phyloP scores from a whole-genome alignment of 2,113 vertebrate genomes.

The Rhinoderma darwinii region DNA sequence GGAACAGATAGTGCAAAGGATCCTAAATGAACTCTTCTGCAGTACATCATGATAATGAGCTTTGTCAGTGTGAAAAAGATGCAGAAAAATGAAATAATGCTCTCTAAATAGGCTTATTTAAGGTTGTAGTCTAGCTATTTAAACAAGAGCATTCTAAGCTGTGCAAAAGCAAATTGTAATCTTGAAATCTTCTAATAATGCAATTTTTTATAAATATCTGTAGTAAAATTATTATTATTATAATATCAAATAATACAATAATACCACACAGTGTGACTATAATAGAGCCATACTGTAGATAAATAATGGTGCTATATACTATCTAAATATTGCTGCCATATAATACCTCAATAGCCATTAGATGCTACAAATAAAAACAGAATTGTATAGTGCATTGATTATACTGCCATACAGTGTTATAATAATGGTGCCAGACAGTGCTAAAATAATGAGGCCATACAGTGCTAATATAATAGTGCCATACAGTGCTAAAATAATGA shows the following conservation, averaged over 20 bases:
- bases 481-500: too few species aligned
- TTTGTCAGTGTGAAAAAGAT: conserved; percentile 70
- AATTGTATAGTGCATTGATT: too few species aligned
- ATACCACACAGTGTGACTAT: too few species aligned
- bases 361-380: too few species aligned
- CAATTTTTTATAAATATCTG: background rate
- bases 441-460: too few species aligned
- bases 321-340: too few species aligned
- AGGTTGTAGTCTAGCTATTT: conserved; percentile 22
- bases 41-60: conserved; percentile 69
- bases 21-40: conserved; percentile 62
- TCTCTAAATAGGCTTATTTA: conserved; percentile 19
- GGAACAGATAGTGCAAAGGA: conserved; percentile 61
- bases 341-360: too few species aligned
- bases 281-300: too few species aligned
- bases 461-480: too few species aligned
- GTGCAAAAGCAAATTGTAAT: background rate
- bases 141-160: conserved; percentile 1
- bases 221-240: background rate
- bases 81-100: conserved; percentile 60
- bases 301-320: too few species aligned
- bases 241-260: background rate
- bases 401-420: too few species aligned
- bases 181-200: background rate
- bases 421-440: too few species aligned